A percentile compares a stretch with the other conserved stretches of the same genome.
Evolutionary conservation across 2,888 invertebrate species (phyloP).

Genomic region (Celastrina argiolus): DNA sequence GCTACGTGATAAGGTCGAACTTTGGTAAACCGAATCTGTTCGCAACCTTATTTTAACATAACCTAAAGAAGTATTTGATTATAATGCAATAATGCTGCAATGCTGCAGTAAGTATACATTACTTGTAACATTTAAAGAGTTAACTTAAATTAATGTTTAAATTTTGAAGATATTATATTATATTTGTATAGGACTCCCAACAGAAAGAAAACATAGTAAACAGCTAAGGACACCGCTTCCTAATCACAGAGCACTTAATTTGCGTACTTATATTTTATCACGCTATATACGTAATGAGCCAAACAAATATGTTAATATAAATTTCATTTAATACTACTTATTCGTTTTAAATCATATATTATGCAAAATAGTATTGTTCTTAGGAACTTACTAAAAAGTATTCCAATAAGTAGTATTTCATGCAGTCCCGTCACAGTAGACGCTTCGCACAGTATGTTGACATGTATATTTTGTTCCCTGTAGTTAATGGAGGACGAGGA

Average conservation of each 20-base stretch:
- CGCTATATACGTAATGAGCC: constrained; percentile 39
- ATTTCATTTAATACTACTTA: constrained; percentile 13
- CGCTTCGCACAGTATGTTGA: constrained; percentile 73
- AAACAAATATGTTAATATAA: not conserved
- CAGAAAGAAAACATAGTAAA: no score
- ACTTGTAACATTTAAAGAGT: no score
- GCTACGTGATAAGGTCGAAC: no score
- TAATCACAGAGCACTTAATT: constrained; percentile 48
- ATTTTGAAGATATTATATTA: no score
- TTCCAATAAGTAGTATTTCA: constrained; percentile 19
- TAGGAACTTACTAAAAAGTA: not conserved
- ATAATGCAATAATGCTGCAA: no score
- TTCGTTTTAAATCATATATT: not conserved
- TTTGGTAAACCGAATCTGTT: no score
- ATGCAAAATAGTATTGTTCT: not conserved
- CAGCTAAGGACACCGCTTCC: constrained; percentile 24
- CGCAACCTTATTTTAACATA: no score
- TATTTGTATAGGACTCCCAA: no score
- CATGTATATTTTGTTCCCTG: constrained; percentile 53
- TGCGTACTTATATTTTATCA: constrained; percentile 39
- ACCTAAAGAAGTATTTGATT: no score
- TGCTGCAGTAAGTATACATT: no score
- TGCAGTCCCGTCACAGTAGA: constrained; percentile 47
- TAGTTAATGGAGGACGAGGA: constrained; percentile 64
- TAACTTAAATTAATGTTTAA: no score